A percentile compares a stretch with the other conserved stretches of the same genome.
phyloP scores from a whole-genome alignment of 2,797 vertebrate species.

The Oryzias dopingdopingensis region DNA sequence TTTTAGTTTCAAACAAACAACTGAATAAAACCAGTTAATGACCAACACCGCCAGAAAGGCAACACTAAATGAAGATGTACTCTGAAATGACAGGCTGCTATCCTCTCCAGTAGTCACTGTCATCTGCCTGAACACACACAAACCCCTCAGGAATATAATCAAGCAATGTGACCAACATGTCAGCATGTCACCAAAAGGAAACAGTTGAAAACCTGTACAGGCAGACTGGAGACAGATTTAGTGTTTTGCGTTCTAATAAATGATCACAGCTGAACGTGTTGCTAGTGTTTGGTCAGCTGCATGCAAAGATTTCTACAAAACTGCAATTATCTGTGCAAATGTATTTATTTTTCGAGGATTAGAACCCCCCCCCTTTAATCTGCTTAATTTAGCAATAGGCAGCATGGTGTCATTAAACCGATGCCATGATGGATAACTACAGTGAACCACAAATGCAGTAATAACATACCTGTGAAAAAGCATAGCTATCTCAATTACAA shows the following conservation, averaged over 20 bases:
- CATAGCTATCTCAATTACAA: conserved; percentile 34
- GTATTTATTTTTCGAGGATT: not conserved
- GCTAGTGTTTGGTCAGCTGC: conserved; percentile 1
- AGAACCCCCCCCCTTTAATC: too few relatives aligned
- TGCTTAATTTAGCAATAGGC: conserved; percentile 40
- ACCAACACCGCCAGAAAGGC: too few relatives aligned
- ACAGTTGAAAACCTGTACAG: not conserved
- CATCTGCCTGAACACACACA: not conserved
- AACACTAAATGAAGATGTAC: too few relatives aligned
- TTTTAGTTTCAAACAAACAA: too few relatives aligned
- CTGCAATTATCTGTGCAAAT: not conserved
- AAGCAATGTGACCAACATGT: conserved; percentile 5
- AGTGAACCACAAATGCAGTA: conserved; percentile 37
- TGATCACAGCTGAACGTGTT: conserved; percentile 6
- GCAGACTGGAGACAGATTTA: not conserved
- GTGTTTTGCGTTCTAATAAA: conserved; percentile 9
- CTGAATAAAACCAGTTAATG: too few relatives aligned
- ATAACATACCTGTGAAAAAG: conserved; percentile 53
- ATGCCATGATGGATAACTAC: conserved; percentile 37
- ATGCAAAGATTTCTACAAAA: not conserved
- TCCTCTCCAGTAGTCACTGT: too few relatives aligned
- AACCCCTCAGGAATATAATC: conserved; percentile 5
- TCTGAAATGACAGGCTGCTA: too few relatives aligned
- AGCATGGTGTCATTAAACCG: conserved; percentile 32
- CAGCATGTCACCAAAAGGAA: conserved; percentile 10